These are phyloP conservation scores for Uloborus plumipes DNA, from an alignment of 2,888 invertebrate genomes.

Conservation along the genomic window DNA sequence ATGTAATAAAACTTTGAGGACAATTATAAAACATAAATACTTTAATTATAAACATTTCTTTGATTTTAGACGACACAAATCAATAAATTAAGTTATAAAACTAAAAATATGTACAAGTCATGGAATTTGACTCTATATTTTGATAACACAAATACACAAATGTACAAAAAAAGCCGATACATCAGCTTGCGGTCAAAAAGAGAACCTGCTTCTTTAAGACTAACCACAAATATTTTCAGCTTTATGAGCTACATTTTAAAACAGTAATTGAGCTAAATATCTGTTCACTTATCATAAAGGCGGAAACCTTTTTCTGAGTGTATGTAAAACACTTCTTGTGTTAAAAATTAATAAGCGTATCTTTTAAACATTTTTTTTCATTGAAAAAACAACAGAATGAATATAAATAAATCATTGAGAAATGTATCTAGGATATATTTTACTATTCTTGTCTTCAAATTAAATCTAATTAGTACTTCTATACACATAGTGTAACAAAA, in stretches of 20 bases:
- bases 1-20: background rate
- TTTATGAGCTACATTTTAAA: background rate
- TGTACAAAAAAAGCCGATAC: too few relatives aligned
- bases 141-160: conserved; percentile 4
- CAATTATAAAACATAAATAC: conserved; percentile 43
- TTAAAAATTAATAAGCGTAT: too few relatives aligned
- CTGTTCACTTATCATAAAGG: too few relatives aligned
- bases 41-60: conserved; percentile 50
- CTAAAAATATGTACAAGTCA: conserved; percentile 47
- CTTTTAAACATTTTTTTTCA: too few relatives aligned
- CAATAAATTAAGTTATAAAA: conserved; percentile 59
- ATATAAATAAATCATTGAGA: too few relatives aligned
- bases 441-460: conserved; percentile 1
- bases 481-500: conserved; percentile 10
- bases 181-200: background rate
- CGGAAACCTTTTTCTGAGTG: too few relatives aligned
- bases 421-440: too few relatives aligned
- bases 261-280: conserved; percentile 1
- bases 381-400: too few relatives aligned
- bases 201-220: conserved; percentile 33
- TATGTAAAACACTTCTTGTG: too few relatives aligned
- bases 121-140: conserved; percentile 13
- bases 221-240: background rate
- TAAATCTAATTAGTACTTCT: conserved; percentile 22
- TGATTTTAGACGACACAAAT: conserved; percentile 54